A percentile compares a stretch with the other conserved stretches of the same genome.
Evolutionary conservation across 2,113 vertebrate species (phyloP).

Genomic region (Anolis sagrei): DNA sequence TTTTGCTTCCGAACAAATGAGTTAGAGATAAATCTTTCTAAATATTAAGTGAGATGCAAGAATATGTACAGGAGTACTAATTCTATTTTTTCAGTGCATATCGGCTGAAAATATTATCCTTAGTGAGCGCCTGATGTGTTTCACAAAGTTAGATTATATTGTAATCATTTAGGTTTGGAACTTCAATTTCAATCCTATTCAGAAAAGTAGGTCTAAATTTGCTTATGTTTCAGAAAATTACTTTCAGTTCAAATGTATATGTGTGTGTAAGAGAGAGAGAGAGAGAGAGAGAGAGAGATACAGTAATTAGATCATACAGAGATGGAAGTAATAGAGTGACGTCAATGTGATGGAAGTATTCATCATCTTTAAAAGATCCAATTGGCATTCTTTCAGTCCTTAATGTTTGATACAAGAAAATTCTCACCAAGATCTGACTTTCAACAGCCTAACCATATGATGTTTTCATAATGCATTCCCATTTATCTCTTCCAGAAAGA

Average conservation of each 20-base stretch:
- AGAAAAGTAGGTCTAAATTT: not conserved
- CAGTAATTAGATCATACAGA: not conserved
- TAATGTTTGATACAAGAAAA: not conserved
- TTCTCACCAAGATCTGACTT: not conserved
- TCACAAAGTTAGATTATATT: not conserved
- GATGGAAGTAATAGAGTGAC: not conserved
- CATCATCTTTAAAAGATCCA: not conserved
- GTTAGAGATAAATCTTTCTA: not conserved
- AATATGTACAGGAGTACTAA: not conserved
- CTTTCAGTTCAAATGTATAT: not conserved
- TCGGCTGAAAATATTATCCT: not conserved
- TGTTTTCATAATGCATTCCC: constrained; percentile 13
- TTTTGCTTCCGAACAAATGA: not conserved
- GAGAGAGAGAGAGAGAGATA: too few relatives aligned
- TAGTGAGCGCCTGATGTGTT: not conserved
- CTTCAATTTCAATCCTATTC: too few relatives aligned
- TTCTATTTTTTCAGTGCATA: not conserved
- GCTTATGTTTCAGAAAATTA: not conserved
- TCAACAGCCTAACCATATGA: not conserved
- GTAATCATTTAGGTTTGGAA: not conserved
- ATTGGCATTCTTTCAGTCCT: not conserved
- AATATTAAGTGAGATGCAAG: not conserved
- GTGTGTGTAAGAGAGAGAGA: not conserved
- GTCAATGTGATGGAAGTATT: not conserved
- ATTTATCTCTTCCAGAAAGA: constrained; percentile 79